Base-by-base conservation (phyloP, 1,140 invertebrate genomes). In the Solen grandis region DNA sequence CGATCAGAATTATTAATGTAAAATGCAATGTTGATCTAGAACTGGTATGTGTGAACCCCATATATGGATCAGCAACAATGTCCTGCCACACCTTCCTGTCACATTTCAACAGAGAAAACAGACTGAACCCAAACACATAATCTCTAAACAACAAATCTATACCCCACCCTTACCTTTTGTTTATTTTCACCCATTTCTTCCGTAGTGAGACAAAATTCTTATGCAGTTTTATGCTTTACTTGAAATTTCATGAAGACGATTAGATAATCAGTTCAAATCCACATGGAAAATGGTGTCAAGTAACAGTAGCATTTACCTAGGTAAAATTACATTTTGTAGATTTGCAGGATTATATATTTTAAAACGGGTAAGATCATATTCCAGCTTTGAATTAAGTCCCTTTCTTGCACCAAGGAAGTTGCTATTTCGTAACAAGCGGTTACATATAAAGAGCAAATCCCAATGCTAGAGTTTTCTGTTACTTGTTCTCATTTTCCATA, bases 61-160 rank as follows among this genome's bases (percentile, higher is more conserved):
- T 54, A 19, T 14, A 57, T 59, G 31, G 5, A 31, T 63, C 5
- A 35, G n/a, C 19, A 73, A 60, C 25, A 27, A 57, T 78, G 62
- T 78, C 69, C 75, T 78, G 33, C 59, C 75, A 68, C 36, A 13
- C 19, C 75, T 69, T 52, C n/a, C 35, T 41, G 65, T 66, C 55
- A 78, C 60, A 29, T 46, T 69, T 65, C 65, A 78, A 78, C 38
- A 66, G 54, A 60, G 2, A 27, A 66, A 50, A 57, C 50, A 68
- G 41, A 22, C 52, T 68, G 63, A 78, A 66, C 35, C n/a, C 33
- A 66, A 22, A 13, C 27, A 25, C 16, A 62, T 16, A 25, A 5
- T 22, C 25, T 62, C 19, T 46, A 46, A 46, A 46, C 19, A 46
- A 46, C 8, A 46, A 46, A 10, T 46, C 8, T 46, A 10, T 46